Base-by-base conservation (phyloP, 2,888 invertebrate species). In the Panzeria rudis region DNA sequence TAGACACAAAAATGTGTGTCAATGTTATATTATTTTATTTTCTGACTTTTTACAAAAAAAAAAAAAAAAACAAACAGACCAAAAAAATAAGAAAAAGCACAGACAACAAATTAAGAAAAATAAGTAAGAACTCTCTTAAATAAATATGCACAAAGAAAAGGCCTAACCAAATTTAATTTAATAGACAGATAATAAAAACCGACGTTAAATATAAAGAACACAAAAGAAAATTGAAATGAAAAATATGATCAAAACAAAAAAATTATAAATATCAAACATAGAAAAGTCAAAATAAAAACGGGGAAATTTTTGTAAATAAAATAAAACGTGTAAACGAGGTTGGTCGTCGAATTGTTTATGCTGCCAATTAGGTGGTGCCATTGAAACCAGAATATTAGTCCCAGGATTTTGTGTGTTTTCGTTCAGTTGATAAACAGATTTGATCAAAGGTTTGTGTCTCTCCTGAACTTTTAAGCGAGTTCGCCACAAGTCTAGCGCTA, bases 1-100 rank as follows among this genome's bases (percentile, higher is more conserved):
- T 62, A 71, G 41, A 61, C 23, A 25, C 23, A 11, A 56, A 32
- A 66, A 79, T 54, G 71, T 79, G 79, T 79, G 79, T 79, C 79
- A 79, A 79, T 71, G 79, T 71, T 54, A 62, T 62, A 44, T 69
- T 62, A 38, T 69, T 62, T 54, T 69, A 52, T 52, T 54, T 50
- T 62, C 23, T 61, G 15, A 69, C 32, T 52, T 47, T 77, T 64
- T 59, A 44, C 41, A 44, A 17, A 7, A 71, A 9, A 56, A 32
- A 25, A 44, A 25, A 78, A 15, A 29, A 66, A 66, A 66, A 66
- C 4, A 47, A 32, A 35, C 0, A 68, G 11, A 61, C 17, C 50
- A n/a, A n/a, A n/a, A 17, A 25, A 38, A 44, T 11, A 20, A 17
- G 3, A 9, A 25, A 56, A 56, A 56, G 56, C 29, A 47, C 29